Base-by-base conservation (phyloP, 2,797 vertebrate species). In the Syngnathus rostellatus region DNA sequence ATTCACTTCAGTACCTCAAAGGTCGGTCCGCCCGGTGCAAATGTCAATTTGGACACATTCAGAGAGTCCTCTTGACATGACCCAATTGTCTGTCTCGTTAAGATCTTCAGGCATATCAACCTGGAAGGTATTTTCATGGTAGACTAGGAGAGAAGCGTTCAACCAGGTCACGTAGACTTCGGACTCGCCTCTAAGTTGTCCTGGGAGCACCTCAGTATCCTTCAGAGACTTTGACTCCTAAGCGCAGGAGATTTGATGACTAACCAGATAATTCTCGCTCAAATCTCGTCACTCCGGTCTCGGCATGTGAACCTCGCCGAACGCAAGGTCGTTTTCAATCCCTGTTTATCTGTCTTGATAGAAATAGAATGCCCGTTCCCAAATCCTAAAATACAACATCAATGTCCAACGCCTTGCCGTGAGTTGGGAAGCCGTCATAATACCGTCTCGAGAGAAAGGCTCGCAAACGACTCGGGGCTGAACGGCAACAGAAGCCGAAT, bases 401-500 rank as follows among this genome's bases (percentile, higher is more conserved):
- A 62, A 62, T 62, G 60, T 62, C 1, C 5, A 37, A 38, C 31
- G 31, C 1, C 55, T 14, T 9, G 55, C 40, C 41, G 21, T 14
- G 41, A 45, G 40, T 31, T 45, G 31, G 62, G 46, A 38, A 17
- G 16, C 31, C 62, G 31, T 21, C 4, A 38, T 59, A 31, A 62
- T 68, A 31, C 31, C 31, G 31, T 31, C 31, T 31, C 59, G 51
- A 69, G 64, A 57, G 31, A 62, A 8, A 64, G 25, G 25, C 19
- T 23, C 5, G 51, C 40, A 53, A 74, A 74, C 65, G 65, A 70
- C 58, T 68, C 41, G 54, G 65, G 39, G 14, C 38, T 58, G 31
- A 72, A 68, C 3, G 1, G 25, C 41, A 72, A 67, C 51, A 3
- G 54, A 66, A 37, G 72, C 60, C 60, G 54, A 69, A 71, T 75